Evolutionary conservation across 2,797 vertebrate genomes (phyloP).

Genomic region (Hozukius guyotensis): DNA sequence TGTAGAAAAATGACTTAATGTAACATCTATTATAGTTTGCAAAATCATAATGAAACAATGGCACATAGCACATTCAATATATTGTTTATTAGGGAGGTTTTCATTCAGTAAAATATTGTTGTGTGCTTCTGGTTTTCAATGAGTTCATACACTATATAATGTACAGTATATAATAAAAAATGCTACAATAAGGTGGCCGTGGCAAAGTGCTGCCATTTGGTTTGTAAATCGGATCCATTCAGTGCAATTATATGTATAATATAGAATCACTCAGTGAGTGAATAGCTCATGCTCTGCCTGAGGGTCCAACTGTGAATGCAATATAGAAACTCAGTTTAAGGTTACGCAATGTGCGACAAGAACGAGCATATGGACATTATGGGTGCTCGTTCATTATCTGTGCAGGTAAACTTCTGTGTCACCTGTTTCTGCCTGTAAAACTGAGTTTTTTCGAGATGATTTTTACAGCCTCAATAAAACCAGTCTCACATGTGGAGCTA

Average conservation of each 20-base stretch:
- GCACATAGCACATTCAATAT: constrained; percentile 6
- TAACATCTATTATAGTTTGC: neutral
- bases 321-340: neutral
- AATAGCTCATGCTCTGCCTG: neutral
- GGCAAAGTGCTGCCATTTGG: neutral
- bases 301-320: neutral
- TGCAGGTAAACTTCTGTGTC: neutral
- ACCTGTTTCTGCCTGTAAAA: neutral
- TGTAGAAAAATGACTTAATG: neutral
- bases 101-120: constrained; percentile 2
- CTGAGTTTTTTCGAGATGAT: neutral
- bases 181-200: neutral
- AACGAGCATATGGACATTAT: neutral
- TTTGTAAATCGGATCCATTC: neutral
- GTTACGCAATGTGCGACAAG: neutral
- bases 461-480: neutral
- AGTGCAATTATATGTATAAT: constrained; percentile 11
- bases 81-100: constrained; percentile 9
- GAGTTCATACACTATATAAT: neutral
- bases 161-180: constrained; percentile 2
- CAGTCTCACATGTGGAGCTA: neutral
- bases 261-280: neutral
- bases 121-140: neutral
- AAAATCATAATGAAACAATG: neutral
- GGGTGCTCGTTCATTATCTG: neutral